A percentile compares a stretch with the other conserved stretches of the same genome.
phyloP scores from a whole-genome alignment of 2,113 vertebrate species.

The Synodontis membranacea region DNA sequence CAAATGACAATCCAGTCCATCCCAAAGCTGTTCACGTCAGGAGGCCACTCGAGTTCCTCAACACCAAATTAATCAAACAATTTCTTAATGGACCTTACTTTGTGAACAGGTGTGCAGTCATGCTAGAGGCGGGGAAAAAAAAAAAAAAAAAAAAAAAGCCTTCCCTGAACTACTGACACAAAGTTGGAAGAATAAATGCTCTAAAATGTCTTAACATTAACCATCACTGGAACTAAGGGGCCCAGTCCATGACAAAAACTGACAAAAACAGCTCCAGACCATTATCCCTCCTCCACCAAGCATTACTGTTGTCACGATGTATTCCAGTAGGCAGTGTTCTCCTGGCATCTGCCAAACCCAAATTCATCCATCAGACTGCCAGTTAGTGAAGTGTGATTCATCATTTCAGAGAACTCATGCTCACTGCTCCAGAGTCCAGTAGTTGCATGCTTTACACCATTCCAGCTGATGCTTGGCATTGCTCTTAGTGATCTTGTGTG shows the following conservation, averaged over 20 bases:
- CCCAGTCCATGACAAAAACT: background rate
- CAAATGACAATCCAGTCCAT: background rate
- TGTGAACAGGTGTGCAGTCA: background rate
- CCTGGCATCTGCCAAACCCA: background rate
- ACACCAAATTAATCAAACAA: background rate
- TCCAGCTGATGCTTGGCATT: background rate
- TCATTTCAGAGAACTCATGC: background rate
- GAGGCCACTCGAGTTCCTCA: background rate
- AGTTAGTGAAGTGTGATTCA: background rate
- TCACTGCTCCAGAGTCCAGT: background rate
- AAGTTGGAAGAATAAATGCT: background rate
- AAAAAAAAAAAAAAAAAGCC: too few species aligned
- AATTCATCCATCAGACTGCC: background rate
- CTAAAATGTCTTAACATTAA: background rate
- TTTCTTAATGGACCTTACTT: background rate
- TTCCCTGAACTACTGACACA: background rate
- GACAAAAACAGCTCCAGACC: background rate
- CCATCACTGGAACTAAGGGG: background rate
- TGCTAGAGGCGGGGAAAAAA: background rate
- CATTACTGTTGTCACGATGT: background rate
- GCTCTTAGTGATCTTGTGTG: background rate
- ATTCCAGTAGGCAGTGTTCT: background rate
- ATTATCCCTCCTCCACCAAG: background rate
- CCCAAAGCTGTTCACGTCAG: background rate
- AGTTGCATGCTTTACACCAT: background rate